phyloP scores from a whole-genome alignment of 2,888 invertebrate species.

The Pterostichus madidus region DNA sequence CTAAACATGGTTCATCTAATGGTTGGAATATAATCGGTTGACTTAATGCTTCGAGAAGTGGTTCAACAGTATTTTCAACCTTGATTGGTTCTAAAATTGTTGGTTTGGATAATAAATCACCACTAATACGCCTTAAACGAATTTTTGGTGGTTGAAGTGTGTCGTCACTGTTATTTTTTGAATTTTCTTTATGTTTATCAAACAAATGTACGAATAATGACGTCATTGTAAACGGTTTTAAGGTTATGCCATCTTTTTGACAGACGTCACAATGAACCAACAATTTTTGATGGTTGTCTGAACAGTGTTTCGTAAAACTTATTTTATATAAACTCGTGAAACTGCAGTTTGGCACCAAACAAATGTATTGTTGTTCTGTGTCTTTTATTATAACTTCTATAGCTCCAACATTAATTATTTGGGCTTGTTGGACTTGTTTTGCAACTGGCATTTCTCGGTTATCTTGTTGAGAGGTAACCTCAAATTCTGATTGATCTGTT shows the following conservation, averaged over 20 bases:
- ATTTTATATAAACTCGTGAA: slow-evolving; percentile 72
- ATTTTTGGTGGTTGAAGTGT: slow-evolving; percentile 67
- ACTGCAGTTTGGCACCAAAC: slow-evolving; percentile 73
- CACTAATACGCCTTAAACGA: slow-evolving; percentile 77
- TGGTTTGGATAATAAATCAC: slow-evolving; percentile 76
- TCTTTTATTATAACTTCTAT: slow-evolving; percentile 66
- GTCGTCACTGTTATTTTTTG: background rate
- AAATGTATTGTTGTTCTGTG: slow-evolving; percentile 70
- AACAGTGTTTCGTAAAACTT: slow-evolving; percentile 73
- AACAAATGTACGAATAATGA: slow-evolving; percentile 57
- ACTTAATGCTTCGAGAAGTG: background rate
- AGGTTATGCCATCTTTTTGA: background rate
- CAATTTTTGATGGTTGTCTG: slow-evolving; percentile 71
- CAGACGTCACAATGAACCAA: slow-evolving; percentile 31
- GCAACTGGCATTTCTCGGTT: too few relatives aligned
- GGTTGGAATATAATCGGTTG: background rate
- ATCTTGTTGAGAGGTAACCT: slow-evolving; percentile 50
- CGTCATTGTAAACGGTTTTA: slow-evolving; percentile 42
- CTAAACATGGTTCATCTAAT: too few relatives aligned
- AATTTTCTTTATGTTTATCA: slow-evolving; percentile 52
- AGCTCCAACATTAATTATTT: slow-evolving; percentile 68
- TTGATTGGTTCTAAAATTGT: background rate
- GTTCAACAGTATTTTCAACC: background rate
- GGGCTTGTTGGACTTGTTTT: too few relatives aligned
- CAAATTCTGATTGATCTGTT: too few relatives aligned